Evolutionary conservation across 2,797 vertebrate species (phyloP), one percentile per base, ranked within the genome.

Genomic region (Austrolebias charrua): DNA sequence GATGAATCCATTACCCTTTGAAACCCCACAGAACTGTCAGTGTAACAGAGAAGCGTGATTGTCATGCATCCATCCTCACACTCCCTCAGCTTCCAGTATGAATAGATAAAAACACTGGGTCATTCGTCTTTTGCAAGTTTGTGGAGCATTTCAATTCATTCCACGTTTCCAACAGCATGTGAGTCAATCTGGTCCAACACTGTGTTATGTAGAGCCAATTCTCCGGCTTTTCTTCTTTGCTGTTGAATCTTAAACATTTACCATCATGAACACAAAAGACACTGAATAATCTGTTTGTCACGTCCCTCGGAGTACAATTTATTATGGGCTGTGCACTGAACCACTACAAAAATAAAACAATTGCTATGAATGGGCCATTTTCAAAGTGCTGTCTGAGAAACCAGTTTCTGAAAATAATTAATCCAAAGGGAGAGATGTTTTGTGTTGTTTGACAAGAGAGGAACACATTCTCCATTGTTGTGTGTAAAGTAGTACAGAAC

Each of bases 381-480:
- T 89, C 80, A 69, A 63, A 72, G 70, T 82, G 65, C 80, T 87
- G 87, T 88, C 87, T 73, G 70, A 93, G 91, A 94, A 92, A 91
- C 86, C 87, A 91, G 93, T 93, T 93, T 90, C 75, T 82, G 88
- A 84, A 89, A 84, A 89, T 85, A 93, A 91, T 93, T 92, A 92
- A 93, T 94, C 90, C 93, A 87, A 79, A 66, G 71, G 88, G 64
- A 66, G 63, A 38, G 6, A 86, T 76, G 79, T 88, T 92, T 90
- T 89, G 87, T 82, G 79, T 78, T 86, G 78, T 84, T 92, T 83
- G 73, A 86, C 72, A 82, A 85, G 85, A 72, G 7, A 82, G 69
- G 71, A 81, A 85, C 79, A 89, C 78, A 73, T 61, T 88, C 85
- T 69, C 79, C 43, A 81, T 76, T 84, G 84, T 83, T 86, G 87